These are phyloP conservation scores for Galago senegalensis DNA, from an alignment of 2,797 vertebrate species.

Conservation along the genomic window DNA sequence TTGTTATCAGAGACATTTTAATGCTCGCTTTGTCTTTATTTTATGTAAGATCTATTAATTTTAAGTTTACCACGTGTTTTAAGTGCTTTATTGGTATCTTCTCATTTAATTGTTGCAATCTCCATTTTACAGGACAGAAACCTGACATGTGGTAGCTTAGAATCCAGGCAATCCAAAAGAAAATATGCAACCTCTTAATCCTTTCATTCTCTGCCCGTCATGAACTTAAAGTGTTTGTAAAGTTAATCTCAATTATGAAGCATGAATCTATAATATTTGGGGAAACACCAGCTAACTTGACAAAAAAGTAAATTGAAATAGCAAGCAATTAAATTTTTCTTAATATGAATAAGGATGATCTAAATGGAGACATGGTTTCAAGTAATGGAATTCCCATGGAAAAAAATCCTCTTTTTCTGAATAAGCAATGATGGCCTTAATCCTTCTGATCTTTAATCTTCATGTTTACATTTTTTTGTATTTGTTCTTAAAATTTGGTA, in stretches of 20 bases:
- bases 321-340: slow-evolving; percentile 60
- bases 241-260: slow-evolving; percentile 21
- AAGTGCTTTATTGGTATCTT: neutral
- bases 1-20: slow-evolving; percentile 38
- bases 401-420: slow-evolving; percentile 52
- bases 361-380: slow-evolving; percentile 32
- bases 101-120: neutral
- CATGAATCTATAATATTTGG: slow-evolving; percentile 3
- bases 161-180: neutral
- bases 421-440: neutral
- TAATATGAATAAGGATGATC: slow-evolving; percentile 30
- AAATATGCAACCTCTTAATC: neutral
- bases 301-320: slow-evolving; percentile 63
- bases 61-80: neutral
- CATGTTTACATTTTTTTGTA: neutral
- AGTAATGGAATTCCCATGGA: neutral
- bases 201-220: neutral
- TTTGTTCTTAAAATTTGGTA: slow-evolving; percentile 17
- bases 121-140: neutral
- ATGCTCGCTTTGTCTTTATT: neutral
- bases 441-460: neutral
- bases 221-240: neutral
- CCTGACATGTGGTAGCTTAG: neutral
- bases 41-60: neutral
- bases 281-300: slow-evolving; percentile 7